Conservation (phyloP, 2,797 vertebrate species). For the Antrozous pallidus region DNA sequence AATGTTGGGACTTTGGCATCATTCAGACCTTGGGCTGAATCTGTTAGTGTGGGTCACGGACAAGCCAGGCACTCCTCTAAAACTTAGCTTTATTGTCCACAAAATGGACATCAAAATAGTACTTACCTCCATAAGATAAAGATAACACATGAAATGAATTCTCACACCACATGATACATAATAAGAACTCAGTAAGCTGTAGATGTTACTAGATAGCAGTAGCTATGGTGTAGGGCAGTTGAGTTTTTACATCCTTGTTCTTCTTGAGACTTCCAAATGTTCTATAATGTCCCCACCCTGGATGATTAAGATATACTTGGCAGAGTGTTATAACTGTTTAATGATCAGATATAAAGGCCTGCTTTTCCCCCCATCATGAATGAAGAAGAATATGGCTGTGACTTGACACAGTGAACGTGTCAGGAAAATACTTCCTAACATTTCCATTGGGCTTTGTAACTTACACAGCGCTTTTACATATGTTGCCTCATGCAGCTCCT, state of each 20-base stretch:
- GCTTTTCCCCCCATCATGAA: background rate
- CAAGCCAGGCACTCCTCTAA: background rate
- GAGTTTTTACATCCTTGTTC: background rate
- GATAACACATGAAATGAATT: background rate
- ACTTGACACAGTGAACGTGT: background rate
- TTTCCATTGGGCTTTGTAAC: background rate
- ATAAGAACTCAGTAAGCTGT: background rate
- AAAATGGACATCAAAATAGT: background rate
- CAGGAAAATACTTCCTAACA: background rate
- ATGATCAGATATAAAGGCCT: background rate
- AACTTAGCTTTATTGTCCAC: background rate
- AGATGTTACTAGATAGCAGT: background rate
- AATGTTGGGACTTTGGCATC: background rate
- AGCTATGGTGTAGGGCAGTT: background rate
- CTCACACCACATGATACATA: background rate
- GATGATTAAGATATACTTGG: background rate
- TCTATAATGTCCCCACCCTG: background rate
- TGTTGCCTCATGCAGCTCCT: background rate
- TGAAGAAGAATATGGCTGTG: background rate
- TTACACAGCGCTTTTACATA: background rate
- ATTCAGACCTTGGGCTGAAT: background rate
- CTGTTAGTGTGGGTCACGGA: background rate
- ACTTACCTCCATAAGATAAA: background rate
- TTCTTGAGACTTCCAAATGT: conserved; percentile 21
- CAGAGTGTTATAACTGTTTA: background rate